Evolutionary conservation across 2,888 invertebrate species (phyloP).

Genomic region (Eledona agricola): DNA sequence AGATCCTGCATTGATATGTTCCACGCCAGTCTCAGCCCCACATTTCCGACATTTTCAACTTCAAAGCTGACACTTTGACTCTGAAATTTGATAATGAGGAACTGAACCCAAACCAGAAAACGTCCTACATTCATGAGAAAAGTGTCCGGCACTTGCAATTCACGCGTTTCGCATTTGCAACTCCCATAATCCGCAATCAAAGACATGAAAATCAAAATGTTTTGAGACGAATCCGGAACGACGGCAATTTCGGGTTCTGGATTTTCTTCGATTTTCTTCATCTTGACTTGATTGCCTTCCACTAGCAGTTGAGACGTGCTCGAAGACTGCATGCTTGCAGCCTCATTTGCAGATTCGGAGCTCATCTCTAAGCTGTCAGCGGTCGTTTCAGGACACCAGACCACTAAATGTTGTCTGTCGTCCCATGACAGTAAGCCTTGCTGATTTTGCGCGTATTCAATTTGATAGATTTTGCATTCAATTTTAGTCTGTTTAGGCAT

Average conservation of each 20-base stretch:
- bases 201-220: conserved; percentile 64
- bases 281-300: conserved; percentile 7
- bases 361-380: too few species aligned
- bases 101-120: conserved; percentile 9
- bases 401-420: conserved; percentile 58
- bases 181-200: conserved; percentile 66
- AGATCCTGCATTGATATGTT: conserved; percentile 39
- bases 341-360: too few species aligned
- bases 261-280: conserved; percentile 50
- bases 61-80: conserved; percentile 44
- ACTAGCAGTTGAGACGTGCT: too few species aligned
- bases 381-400: conserved; percentile 10
- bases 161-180: conserved; percentile 62
- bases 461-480: conserved; percentile 43
- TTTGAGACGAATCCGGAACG: conserved; percentile 49
- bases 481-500: conserved; percentile 10
- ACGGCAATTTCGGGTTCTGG: conserved; percentile 55
- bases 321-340: too few species aligned
- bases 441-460: conserved; percentile 48
- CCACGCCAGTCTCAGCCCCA: conserved; percentile 51
- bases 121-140: conserved; percentile 65
- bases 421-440: conserved; percentile 58
- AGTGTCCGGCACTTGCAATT: conserved; percentile 65
- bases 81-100: conserved; percentile 41
- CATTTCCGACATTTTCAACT: conserved; percentile 50